Evolutionary conservation across 2,113 vertebrate species (phyloP).

Genomic region (Ceyx melanurus): DNA sequence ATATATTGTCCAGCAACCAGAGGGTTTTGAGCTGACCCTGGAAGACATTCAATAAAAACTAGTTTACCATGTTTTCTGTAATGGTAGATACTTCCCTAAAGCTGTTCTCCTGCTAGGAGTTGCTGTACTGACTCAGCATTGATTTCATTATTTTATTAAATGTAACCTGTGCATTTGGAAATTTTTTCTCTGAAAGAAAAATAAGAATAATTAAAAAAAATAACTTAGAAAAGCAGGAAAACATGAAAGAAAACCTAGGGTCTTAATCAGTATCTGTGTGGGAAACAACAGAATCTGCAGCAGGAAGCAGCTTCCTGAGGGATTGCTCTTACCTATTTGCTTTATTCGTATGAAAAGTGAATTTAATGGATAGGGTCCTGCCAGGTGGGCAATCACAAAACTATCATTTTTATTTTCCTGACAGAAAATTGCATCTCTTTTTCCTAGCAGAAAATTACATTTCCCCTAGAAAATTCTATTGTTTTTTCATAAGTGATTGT

Average conservation of each 20-base stretch:
- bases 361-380: not conserved
- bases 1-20: not conserved
- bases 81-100: not conserved
- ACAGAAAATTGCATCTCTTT: not conserved
- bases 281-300: not conserved
- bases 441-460: not conserved
- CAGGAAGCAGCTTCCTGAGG: not conserved
- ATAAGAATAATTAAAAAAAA: not conserved
- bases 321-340: not conserved
- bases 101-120: not conserved
- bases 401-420: slow-evolving; percentile 3
- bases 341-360: not conserved
- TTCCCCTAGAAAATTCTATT: slow-evolving; percentile 15
- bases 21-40: not conserved
- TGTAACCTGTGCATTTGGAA: not conserved
- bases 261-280: not conserved
- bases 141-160: not conserved
- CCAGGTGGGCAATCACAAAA: not conserved
- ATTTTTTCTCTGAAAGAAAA: not conserved
- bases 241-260: not conserved
- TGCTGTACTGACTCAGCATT: not conserved
- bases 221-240: not conserved
- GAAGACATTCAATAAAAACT: not conserved
- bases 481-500: slow-evolving; percentile 13
- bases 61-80: not conserved